Evolutionary conservation across 1,140 invertebrate species (phyloP), one percentile per base, ranked within the genome.

Genomic region (Trachymyrmex cornetzi): DNA sequence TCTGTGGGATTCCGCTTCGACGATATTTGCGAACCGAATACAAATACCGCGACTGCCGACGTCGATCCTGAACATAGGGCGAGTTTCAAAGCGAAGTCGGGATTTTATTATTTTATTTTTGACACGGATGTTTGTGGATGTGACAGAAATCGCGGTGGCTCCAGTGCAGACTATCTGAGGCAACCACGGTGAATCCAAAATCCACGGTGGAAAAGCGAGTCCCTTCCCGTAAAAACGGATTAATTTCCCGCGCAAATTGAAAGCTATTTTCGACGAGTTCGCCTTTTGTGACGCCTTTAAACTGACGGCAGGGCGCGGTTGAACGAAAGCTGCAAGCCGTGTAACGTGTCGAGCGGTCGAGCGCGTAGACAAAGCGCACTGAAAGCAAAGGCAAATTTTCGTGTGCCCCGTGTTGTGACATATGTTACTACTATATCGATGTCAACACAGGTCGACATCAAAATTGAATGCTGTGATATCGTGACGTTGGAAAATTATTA

Each of bases 371-470:
- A 75, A 84, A 84, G 69, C 80, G 55, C 55, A 63, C 74, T 75
- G 80, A 84, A 74, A 84, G 80, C 69, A 63, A 84, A 75, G 55
- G 80, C 69, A 74, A 74, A 84, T 84, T 84, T 82, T 84, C 55
- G 69, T 72, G 30, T 34, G 69, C 38, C 38, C 57, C 38, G 27
- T 30, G 69, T 75, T 38, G 55, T 84, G 80, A 84, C 80, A 57
- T 61, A 84, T 84, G 80, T 75, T 75, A 44, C 80, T 61, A 74
- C 38, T 84, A 75, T 61, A 75, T 84, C 69, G 55, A 64, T 75
- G 80, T 74, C 67, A 50, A 34, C 38, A 34, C 80, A 50, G 50
- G 80, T 84, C 80, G 24, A 6, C 57, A 24, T 84, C 80, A 75
- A 84, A 74, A 84, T 75, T 84, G 80, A 84, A 75, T 48, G 27